These are phyloP conservation scores for Proterorhinus semilunaris DNA, from an alignment of 2,113 vertebrate species.

Conservation along the genomic window DNA sequence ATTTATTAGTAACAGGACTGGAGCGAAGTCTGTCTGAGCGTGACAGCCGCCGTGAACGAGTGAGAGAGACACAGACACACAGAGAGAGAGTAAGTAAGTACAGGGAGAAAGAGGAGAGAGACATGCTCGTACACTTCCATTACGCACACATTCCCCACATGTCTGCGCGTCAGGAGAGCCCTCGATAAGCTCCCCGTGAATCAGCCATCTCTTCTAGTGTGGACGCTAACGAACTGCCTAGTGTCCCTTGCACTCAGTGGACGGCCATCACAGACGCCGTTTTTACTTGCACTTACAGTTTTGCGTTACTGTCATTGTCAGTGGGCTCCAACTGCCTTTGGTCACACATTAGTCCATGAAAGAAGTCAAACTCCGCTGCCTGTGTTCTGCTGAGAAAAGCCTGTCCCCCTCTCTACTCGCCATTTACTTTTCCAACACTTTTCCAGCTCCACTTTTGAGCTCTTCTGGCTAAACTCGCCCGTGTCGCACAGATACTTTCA, in stretches of 20 bases:
- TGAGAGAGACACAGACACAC: no score
- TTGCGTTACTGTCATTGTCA: neutral
- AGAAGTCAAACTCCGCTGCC: neutral
- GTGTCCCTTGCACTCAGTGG: neutral
- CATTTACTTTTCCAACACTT: neutral
- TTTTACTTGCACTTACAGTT: no score
- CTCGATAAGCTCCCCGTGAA: neutral
- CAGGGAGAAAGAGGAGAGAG: neutral
- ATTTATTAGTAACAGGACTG: slow-evolving; percentile 11
- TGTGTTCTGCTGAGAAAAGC: neutral
- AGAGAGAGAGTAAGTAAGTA: neutral
- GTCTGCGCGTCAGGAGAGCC: slow-evolving; percentile 11
- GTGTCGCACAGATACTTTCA: neutral
- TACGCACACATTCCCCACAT: slow-evolving; percentile 3
- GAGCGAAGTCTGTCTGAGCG: neutral
- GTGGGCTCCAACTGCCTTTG: neutral
- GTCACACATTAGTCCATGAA: neutral
- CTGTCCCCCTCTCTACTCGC: neutral
- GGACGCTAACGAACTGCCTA: slow-evolving; percentile 2
- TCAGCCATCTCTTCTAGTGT: neutral
- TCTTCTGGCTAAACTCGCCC: neutral
- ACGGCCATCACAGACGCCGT: neutral
- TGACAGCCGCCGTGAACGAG: neutral
- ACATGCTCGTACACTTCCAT: neutral
- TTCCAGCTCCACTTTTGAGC: neutral